These are phyloP conservation scores for Phocides pigmalion DNA, from an alignment of 1,140 invertebrate species.

Conservation along the genomic window DNA sequence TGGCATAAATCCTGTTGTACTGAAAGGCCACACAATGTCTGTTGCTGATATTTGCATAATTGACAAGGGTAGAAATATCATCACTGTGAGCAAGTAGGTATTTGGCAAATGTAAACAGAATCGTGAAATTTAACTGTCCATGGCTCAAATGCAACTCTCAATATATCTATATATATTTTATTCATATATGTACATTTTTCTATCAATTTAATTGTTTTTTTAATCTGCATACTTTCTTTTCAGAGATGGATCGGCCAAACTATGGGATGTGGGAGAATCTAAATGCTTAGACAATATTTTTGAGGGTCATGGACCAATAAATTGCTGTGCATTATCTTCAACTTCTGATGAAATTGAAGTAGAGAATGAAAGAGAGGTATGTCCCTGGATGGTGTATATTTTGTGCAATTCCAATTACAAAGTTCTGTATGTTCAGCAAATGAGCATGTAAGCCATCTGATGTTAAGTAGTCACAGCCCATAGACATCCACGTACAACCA, in stretches of 20 bases:
- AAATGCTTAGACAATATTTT: conserved; percentile 83
- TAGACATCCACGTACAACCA: no score
- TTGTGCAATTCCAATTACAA: no score
- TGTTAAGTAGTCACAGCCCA: no score
- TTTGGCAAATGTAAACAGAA: no score
- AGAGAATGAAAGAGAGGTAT: conserved; percentile 75
- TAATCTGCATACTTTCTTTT: conserved; percentile 26
- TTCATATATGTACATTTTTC: background rate
- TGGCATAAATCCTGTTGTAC: conserved; percentile 87
- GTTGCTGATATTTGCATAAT: conserved; percentile 87
- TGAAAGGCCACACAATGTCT: conserved; percentile 87
- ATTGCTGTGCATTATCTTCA: conserved; percentile 66
- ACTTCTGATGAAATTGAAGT: conserved; percentile 55
- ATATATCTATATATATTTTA: no score
- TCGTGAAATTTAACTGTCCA: no score
- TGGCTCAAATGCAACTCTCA: no score
- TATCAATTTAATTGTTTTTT: background rate
- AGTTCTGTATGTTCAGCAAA: no score
- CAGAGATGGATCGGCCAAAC: conserved; percentile 87
- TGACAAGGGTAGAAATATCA: conserved; percentile 89
- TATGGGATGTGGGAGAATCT: conserved; percentile 89
- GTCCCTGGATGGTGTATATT: no score
- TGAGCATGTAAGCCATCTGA: no score
- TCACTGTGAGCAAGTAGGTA: conserved; percentile 87
- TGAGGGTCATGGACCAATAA: conserved; percentile 71